Evolutionary conservation across 2,888 invertebrate species (phyloP).

Genomic region (Diaprepes abbreviatus): DNA sequence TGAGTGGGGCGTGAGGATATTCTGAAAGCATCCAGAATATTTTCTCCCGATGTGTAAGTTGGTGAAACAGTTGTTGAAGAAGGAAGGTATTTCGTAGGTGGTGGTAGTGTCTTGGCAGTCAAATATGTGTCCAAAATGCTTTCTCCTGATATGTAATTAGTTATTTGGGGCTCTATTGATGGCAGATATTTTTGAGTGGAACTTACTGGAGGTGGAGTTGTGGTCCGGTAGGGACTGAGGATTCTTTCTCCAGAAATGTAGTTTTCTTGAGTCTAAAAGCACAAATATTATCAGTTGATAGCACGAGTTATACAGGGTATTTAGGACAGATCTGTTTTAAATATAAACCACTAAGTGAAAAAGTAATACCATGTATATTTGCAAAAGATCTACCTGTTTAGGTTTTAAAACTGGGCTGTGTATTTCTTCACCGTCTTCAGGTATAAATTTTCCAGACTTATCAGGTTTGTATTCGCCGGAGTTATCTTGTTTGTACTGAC

Average conservation of each 20-base stretch:
- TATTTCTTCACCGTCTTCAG: conserved; percentile 18
- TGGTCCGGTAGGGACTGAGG: conserved; percentile 24
- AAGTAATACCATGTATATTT: too few relatives aligned
- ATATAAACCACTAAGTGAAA: too few relatives aligned
- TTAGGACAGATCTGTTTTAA: too few relatives aligned
- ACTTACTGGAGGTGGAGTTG: conserved; percentile 8
- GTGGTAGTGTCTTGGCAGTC: conserved; percentile 10
- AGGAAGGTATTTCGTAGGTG: conserved; percentile 39
- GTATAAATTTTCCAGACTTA: conserved; percentile 32
- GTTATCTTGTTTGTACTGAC: conserved; percentile 41
- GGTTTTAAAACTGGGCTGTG: conserved; percentile 16
- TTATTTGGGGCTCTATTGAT: conserved; percentile 28
- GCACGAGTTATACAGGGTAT: too few relatives aligned
- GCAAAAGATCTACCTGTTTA: conserved; percentile 3
- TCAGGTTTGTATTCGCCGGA: conserved; percentile 43
- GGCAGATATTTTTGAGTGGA: conserved; percentile 41
- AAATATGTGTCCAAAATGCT: conserved; percentile 40
- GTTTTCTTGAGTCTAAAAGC: conserved; percentile 26
- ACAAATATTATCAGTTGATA: not conserved
- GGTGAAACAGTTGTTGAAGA: conserved; percentile 17
- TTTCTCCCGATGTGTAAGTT: conserved; percentile 37
- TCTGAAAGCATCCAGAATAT: conserved; percentile 27
- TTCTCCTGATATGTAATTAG: conserved; percentile 37
- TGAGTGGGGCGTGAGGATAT: conserved; percentile 26
- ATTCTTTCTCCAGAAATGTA: conserved; percentile 43